Evolutionary conservation across 2,797 vertebrate genomes (phyloP).

Genomic region (Sternarchorhynchus goeldii): DNA sequence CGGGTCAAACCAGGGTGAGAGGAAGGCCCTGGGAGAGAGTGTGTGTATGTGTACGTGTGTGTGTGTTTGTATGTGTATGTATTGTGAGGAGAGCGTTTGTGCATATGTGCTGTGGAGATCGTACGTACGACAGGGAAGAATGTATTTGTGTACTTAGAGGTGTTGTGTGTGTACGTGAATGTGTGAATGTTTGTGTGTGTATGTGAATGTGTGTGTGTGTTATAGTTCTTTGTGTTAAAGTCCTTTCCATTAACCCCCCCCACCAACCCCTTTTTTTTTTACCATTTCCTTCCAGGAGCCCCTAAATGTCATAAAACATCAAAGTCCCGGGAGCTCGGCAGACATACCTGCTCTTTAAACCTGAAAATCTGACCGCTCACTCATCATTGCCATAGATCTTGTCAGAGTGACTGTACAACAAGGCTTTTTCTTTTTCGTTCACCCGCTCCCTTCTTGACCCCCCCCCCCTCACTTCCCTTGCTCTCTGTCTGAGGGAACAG

Average conservation of each 20-base stretch:
- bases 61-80: not conserved
- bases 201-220: slow-evolving; percentile 26
- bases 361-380: slow-evolving; percentile 19
- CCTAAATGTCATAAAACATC: slow-evolving; percentile 62
- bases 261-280: slow-evolving; percentile 31
- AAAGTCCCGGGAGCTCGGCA: slow-evolving; percentile 64
- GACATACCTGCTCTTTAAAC: slow-evolving; percentile 68
- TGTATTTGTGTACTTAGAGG: slow-evolving; percentile 5
- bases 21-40: slow-evolving; percentile 30
- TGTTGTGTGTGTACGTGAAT: not conserved
- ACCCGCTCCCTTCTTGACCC: slow-evolving; percentile 74
- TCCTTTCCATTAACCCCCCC: slow-evolving; percentile 35
- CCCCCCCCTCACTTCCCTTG: slow-evolving; percentile 52
- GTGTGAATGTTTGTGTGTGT: not conserved
- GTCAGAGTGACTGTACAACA: slow-evolving; percentile 76
- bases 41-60: slow-evolving; percentile 3
- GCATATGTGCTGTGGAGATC: not conserved
- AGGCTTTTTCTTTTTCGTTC: slow-evolving; percentile 59
- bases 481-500: slow-evolving; percentile 57
- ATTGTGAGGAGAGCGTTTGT: not conserved
- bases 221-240: slow-evolving; percentile 49
- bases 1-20: slow-evolving; percentile 49
- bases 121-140: not conserved
- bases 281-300: slow-evolving; percentile 52
- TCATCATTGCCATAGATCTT: slow-evolving; percentile 67